Percentiles rank a stretch among this genome's conserved stretches.
These are phyloP conservation scores for Notolabrus celidotus DNA, from an alignment of 2,797 vertebrate species.

Conservation along the genomic window DNA sequence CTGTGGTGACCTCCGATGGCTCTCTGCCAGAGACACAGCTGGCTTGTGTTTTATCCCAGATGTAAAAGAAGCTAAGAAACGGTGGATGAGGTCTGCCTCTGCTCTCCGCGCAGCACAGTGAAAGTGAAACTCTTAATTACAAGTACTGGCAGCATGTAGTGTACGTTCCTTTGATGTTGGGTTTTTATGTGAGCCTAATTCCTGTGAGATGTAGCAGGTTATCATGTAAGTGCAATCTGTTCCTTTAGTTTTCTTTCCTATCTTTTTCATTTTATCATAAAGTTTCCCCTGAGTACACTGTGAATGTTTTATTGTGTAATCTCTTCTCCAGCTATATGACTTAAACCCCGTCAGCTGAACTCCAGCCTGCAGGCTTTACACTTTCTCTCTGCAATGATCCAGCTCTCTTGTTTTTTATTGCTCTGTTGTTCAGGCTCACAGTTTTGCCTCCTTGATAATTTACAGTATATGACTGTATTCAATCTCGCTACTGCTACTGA, in stretches of 20 bases:
- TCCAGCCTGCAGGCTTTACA: conserved; percentile 48
- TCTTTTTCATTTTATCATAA: conserved; percentile 35
- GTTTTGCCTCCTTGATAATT: conserved; percentile 30
- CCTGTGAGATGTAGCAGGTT: conserved; percentile 43
- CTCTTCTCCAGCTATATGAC: conserved; percentile 46
- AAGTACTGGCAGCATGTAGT: conserved; percentile 25
- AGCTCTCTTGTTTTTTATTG: conserved; percentile 30
- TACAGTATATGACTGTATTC: conserved; percentile 21
- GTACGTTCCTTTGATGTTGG: not conserved
- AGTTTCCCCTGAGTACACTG: conserved; percentile 33
- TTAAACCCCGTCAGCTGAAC: conserved; percentile 37
- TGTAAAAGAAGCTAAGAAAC: conserved; percentile 49
- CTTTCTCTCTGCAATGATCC: conserved; percentile 33
- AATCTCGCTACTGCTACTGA: not conserved
- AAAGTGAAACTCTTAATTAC: conserved; percentile 41
- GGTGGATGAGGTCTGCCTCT: conserved; percentile 24
- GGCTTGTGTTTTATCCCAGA: conserved; percentile 63
- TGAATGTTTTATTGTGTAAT: conserved; percentile 53
- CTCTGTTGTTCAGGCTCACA: conserved; percentile 26
- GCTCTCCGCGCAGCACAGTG: conserved; percentile 28
- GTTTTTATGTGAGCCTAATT: conserved; percentile 20
- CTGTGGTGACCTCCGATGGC: conserved; percentile 69
- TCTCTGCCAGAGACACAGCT: conserved; percentile 70
- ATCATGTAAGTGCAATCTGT: conserved; percentile 12
- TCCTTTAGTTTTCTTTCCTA: conserved; percentile 35